phyloP scores from a whole-genome alignment of 2,888 invertebrate genomes.

The Patella pellucida region DNA sequence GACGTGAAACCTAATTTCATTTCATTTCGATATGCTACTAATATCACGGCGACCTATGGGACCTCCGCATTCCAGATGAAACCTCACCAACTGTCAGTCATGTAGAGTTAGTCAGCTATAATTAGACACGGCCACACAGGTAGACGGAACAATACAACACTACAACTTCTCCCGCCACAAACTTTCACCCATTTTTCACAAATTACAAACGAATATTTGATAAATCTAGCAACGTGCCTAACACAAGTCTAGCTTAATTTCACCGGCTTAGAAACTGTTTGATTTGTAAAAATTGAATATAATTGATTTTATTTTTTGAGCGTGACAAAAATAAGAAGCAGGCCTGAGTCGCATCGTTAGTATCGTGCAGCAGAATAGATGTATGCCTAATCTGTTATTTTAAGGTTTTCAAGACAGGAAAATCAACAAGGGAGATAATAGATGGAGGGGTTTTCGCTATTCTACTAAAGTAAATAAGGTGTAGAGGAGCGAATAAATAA shows the following conservation, averaged over 20 bases:
- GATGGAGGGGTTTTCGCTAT: neutral
- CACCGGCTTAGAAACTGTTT: constrained; percentile 23
- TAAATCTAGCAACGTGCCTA: constrained; percentile 24
- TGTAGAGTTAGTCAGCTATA: neutral
- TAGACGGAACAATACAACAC: neutral
- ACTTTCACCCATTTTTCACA: neutral
- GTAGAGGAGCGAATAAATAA: too few relatives aligned
- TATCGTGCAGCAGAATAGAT: constrained; percentile 20
- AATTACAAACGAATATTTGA: constrained; percentile 17
- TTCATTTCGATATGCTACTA: too few relatives aligned
- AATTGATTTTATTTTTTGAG: constrained; percentile 25
- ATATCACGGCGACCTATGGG: neutral
- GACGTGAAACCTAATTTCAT: too few relatives aligned
- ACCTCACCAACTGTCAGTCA: neutral
- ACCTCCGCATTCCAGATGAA: neutral
- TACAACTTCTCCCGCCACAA: neutral
- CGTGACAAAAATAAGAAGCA: constrained; percentile 14
- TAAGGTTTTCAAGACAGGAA: constrained; percentile 8
- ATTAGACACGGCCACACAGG: neutral
- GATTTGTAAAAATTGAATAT: constrained; percentile 26
- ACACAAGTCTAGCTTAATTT: constrained; percentile 19
- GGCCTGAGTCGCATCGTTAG: neutral
- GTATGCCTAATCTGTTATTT: neutral
- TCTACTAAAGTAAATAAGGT: neutral
- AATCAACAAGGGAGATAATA: constrained; percentile 17